Evolutionary conservation across 53 echinoderm and acorn worm species (phyloP), one percentile per base, ranked within the genome.

Genomic region (Paelopatides confundens): DNA sequence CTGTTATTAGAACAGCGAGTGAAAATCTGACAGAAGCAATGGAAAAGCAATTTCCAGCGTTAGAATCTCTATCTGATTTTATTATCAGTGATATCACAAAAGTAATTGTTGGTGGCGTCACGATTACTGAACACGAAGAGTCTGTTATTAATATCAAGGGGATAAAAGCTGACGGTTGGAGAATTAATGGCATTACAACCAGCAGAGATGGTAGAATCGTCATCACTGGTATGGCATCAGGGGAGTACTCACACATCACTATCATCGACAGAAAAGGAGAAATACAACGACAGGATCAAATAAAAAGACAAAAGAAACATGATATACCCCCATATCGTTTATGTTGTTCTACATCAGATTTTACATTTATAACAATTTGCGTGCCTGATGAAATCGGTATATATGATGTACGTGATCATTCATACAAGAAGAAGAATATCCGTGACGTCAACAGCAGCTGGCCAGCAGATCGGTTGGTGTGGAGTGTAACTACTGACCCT

Each of bases 1-100:
- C 77, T 48, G 77, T 48, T 77, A 31, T 77, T 21, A 38, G 77
- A 31, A 28, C 21, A 77, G 77, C 77, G 12, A 24, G 23, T 50
- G 13, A 28, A 26, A 2, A 26, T 26, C 30, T 77, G 51, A 50
- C 2, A 31, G 31, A 50, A 29, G 77, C 24, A n/a, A 50, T 48
- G 31, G 27, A 77, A 17, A n/a, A 27, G 27, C 28, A 50, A n/a
- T 27, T 27, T 50, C 49, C 77, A 26, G 77, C 47, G 5, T 48
- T 77, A 30, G 50, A 50, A 6, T 10, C 26, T 18, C 10, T 77
- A 29, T 49, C 77, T 36, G 49, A 21, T 23, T 18, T 76, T 15
- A 27, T 12, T 15, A 48, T 77, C 23, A 35, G 50, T 9, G 29
- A 35, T 4, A 12, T 67, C 14, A n/a, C 30, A 31, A 34, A 15